Evolutionary conservation across 1,140 invertebrate genomes (phyloP), one percentile per base, ranked within the genome.

Genomic region (Cydia pomonella): DNA sequence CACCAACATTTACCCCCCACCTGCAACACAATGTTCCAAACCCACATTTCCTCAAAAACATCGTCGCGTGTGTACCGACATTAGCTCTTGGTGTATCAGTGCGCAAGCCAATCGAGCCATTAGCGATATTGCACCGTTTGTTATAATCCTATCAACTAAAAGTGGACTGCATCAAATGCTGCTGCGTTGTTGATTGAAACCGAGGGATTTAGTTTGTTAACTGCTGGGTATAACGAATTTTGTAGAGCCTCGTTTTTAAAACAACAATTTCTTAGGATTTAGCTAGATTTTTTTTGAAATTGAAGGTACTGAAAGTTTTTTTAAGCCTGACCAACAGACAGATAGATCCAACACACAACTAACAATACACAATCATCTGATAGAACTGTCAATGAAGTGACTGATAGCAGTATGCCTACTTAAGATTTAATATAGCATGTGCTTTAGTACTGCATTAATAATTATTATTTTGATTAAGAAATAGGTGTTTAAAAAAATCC

Each of bases 141-240:
- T 59, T 59, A 59, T 59, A 59, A 59, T 59, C 53, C 53, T 59
- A 59, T 59, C 53, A 23, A 59, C 53, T 59, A 59, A 59, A 59
- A 59, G 50, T 59, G 21, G 53, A 59, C 53, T 59, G 53, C 53
- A 59, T 59, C 53, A 59, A 59, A 59, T 59, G 21, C 53, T 59
- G 50, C 50, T 7, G 53, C 53, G 53, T 59, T 18, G 53, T 59
- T 59, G 53, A 59, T 59, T 59, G 21, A 59, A 59, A 59, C 9
- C 16, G 21, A 59, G 6, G 53, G 21, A 59, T 23, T 59, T 59
- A 59, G 53, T 59, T 59, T 59, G 53, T 59, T 59, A 59, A 23
- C 21, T 59, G 50, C 16, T 53, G 18, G 53, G 10, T 23, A 59
- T 59, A 23, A 59, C 53, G 9, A 2, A 59, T 59, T 59, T 59